Evolutionary conservation across 2,888 invertebrate species (phyloP).

Genomic region (Chelonus formosanus): DNA sequence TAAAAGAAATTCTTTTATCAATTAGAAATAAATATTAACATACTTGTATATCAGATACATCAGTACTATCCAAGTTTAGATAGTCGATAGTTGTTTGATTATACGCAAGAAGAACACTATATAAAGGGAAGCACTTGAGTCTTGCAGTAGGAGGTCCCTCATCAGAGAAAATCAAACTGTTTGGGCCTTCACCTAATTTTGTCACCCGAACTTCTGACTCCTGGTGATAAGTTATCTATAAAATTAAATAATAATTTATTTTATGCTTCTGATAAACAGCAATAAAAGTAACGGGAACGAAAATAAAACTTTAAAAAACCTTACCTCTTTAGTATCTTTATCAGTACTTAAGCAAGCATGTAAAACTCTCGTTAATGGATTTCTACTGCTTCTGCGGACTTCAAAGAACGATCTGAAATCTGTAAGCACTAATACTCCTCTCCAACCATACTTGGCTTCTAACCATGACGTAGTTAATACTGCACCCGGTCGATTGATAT

Average conservation of each 20-base stretch:
- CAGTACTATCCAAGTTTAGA: conserved; percentile 71
- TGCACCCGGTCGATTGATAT: conserved; percentile 69
- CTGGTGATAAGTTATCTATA: conserved; percentile 61
- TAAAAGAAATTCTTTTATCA: background rate
- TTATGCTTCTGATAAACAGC: background rate
- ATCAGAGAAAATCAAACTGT: conserved; percentile 57
- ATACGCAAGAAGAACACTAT: conserved; percentile 81
- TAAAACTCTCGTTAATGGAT: conserved; percentile 70
- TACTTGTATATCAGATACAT: conserved; percentile 57
- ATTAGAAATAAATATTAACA: conserved; percentile 12
- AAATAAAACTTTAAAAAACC: too few relatives aligned
- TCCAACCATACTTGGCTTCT: conserved; percentile 77
- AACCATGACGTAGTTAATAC: conserved; percentile 78
- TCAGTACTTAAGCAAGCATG: conserved; percentile 84
- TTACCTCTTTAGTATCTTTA: conserved; percentile 79
- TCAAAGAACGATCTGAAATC: conserved; percentile 81
- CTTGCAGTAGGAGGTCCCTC: conserved; percentile 67
- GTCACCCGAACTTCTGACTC: conserved; percentile 62
- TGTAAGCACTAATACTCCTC: conserved; percentile 79
- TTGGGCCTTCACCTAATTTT: conserved; percentile 61
- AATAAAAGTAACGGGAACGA: background rate
- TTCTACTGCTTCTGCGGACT: conserved; percentile 65
- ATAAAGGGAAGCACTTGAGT: conserved; percentile 86
- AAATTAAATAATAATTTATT: conserved; percentile 42
- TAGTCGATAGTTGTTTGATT: conserved; percentile 76